Base-by-base conservation (phyloP, 2,888 invertebrate genomes). In the Phania funesta region DNA sequence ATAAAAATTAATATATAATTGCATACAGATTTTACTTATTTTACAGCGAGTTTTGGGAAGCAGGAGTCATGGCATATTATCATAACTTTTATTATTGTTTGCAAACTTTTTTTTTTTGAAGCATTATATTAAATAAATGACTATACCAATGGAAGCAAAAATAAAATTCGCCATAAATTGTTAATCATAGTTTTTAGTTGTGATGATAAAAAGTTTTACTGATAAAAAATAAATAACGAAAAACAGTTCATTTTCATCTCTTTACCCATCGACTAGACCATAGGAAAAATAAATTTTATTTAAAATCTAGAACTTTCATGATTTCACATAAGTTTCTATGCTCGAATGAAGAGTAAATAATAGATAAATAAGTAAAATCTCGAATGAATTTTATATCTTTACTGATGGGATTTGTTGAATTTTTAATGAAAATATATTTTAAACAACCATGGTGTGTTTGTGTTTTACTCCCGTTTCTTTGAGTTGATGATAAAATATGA, bases 351-450 rank as follows among this genome's bases (percentile, higher is more conserved):
- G 52, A 67, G 2, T 52, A 44, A 56, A 68, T 26, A 67, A 35
- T 48, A 60, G 26, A 56, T 18, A 41, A 58, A 38, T 48, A 18
- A 35, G 54, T 29, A 44, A 68, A 41, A 70, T 41, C 54, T 62
- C 46, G 62, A 80, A 80, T 70, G 68, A 74, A 74, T 80, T 80
- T 80, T 80, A 68, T 80, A 80, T 74, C 62, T 68, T 46, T 74
- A 56, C 74, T 74, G 80, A 80, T 80, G 74, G 80, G 74, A 80
- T 74, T 74, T 80, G 74, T 62, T 74, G 46, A 74, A 80, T 68
- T 74, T 74, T 74, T 68, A 64, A 80, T 80, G 67, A 48, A 22
- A 38, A 41, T 64, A 62, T 35, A 80, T 74, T 71, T 74, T 64
- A 73, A 74, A 54, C 46, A 52, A 79, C 48, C 73, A 79, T 67